phyloP scores from a whole-genome alignment of 2,113 vertebrate genomes.

The Aegithalos caudatus region DNA sequence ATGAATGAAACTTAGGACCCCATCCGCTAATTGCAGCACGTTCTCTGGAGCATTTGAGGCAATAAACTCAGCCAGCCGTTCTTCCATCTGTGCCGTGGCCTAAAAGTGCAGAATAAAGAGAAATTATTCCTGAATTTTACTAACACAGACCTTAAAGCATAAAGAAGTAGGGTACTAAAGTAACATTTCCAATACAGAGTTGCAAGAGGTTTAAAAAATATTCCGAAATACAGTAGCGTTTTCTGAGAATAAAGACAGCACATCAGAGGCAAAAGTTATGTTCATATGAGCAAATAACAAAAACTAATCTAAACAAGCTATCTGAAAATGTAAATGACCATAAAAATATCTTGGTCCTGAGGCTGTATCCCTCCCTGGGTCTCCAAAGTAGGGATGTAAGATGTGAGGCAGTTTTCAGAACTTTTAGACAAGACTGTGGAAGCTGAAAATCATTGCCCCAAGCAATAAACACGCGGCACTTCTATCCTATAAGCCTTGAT shows the following conservation, averaged over 20 bases:
- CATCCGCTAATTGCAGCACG: slow-evolving; percentile 89
- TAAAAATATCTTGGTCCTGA: background rate
- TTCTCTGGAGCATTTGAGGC: slow-evolving; percentile 84
- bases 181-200: background rate
- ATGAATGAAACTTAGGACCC: slow-evolving; percentile 94
- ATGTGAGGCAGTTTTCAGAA: background rate
- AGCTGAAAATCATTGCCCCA: background rate
- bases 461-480: background rate
- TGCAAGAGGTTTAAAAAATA: background rate
- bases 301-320: background rate
- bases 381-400: background rate
- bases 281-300: background rate
- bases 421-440: background rate
- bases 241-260: background rate
- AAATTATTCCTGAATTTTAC: background rate
- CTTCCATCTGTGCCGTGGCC: slow-evolving; percentile 98
- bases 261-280: background rate
- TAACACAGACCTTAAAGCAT: background rate
- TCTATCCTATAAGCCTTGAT: background rate
- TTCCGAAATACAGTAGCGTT: background rate
- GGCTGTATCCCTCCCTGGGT: background rate
- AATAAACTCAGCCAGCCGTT: slow-evolving; percentile 89
- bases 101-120: slow-evolving; percentile 53
- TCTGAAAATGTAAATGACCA: slow-evolving; percentile 1
- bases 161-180: background rate